Evolutionary conservation across 2,113 vertebrate species (phyloP).

Genomic region (Anoura caudifer): DNA sequence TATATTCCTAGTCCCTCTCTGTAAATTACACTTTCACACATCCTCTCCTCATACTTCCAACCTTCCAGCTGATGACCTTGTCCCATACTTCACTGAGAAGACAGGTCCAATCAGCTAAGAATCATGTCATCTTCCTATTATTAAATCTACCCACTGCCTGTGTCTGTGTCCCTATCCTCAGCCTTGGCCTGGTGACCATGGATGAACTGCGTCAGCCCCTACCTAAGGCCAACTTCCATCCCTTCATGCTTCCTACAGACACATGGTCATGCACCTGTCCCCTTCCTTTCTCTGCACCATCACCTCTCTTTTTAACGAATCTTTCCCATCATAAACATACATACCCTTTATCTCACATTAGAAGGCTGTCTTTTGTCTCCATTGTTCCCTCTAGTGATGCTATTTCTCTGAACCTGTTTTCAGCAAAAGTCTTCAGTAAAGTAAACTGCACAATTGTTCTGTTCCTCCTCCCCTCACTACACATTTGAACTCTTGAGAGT

Average conservation of each 20-base stretch:
- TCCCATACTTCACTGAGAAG: background rate
- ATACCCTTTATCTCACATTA: background rate
- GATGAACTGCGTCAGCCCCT: background rate
- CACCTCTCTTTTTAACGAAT: background rate
- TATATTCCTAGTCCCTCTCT: background rate
- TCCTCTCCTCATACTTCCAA: background rate
- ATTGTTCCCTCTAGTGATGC: background rate
- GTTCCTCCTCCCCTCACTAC: background rate
- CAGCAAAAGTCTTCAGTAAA: background rate
- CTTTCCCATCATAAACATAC: background rate
- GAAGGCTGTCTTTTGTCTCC: background rate
- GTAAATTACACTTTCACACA: background rate
- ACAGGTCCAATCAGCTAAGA: background rate
- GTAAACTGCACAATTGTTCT: background rate
- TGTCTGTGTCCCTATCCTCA: background rate
- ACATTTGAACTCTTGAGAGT: background rate
- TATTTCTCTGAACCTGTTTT: background rate
- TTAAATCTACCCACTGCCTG: background rate
- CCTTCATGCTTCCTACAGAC: background rate
- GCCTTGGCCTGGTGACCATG: background rate
- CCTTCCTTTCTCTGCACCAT: background rate
- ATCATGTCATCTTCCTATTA: background rate
- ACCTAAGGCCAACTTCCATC: background rate
- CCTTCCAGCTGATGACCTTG: background rate
- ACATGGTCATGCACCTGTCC: background rate